Base-by-base conservation (phyloP, 2,113 vertebrate species). In the Phodopus roborovskii region DNA sequence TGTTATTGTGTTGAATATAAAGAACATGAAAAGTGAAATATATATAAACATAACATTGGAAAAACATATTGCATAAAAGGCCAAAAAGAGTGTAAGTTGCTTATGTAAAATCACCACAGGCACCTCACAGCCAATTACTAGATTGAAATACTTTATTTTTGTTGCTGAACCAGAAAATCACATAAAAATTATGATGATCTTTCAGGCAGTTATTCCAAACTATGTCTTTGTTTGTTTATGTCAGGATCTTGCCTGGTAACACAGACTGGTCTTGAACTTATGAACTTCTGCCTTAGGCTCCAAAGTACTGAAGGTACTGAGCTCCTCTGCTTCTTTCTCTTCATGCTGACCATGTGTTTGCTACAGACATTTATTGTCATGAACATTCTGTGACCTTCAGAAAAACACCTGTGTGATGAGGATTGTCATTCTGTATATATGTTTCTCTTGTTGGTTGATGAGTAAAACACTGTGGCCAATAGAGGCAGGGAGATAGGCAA, bases 81-180 rank as follows among this genome's bases (percentile, higher is more conserved):
- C 45, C 91, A 30, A 24, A 53, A 60, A 16, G 26, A 56, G n/a
- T 93, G 62, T 4, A 11, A 30, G 50, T 71, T 50, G 62, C 86
- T 48, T 45, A 53, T 58, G 17, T 50, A n/a, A 94, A 89, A 71
- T 13, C 60, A 48, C 68, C 2, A 42, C 4, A 79, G 70, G 45
- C 62, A 94, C 36, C 39, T 13, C 13, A 42, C 50, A 94, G 39
- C 64, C 45, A 73, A 1, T 50, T 2, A 36, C 17, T 88, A 56
- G 26, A 39, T 9, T 36, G 53, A 91, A 77, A 39, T 77, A 91
- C 73, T 97, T 97, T 89, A 94, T 95, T 94, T 70, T 88, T 95
- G 71, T 64, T 89, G 36, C 42, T 56, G 36, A 96, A 62, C 33
- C 84, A 83, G 28, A 81, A 53, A 77, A 48, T 85, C 53, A 45